These are phyloP conservation scores for Chrysaora quinquecirrha DNA, from an alignment of 30 jellyfish, hydroid and myxozoan genomes.

Conservation along the genomic window DNA sequence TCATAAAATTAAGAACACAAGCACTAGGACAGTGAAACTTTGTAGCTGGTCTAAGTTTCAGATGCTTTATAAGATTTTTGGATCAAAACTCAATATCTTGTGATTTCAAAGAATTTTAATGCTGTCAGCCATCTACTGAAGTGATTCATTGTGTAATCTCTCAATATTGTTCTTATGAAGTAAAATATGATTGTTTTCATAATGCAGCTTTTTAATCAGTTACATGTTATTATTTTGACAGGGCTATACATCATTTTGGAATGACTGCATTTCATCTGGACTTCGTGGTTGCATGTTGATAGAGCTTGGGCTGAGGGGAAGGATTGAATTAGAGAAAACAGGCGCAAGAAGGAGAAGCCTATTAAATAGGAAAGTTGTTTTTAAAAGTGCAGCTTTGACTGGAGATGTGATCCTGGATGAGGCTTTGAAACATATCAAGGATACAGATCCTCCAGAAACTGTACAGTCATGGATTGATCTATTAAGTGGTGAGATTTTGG, in stretches of 20 bases:
- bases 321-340: slow-evolving; percentile 92
- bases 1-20: too few species aligned
- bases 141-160: too few species aligned
- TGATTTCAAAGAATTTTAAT: too few species aligned
- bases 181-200: too few species aligned
- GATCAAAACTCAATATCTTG: too few species aligned
- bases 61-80: too few species aligned
- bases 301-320: slow-evolving; percentile 96
- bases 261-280: slow-evolving; percentile 98
- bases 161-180: too few species aligned
- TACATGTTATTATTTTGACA: slow-evolving; percentile 13
- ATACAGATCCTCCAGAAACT: slow-evolving; percentile 93
- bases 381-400: slow-evolving; percentile 89
- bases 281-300: slow-evolving; percentile 95
- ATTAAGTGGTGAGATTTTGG: slow-evolving; percentile 89
- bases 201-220: too few species aligned
- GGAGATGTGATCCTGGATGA: slow-evolving; percentile 99
- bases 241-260: slow-evolving; percentile 99
- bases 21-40: too few species aligned
- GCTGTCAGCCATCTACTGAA: too few species aligned
- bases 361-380: slow-evolving; percentile 83
- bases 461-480: slow-evolving; percentile 93
- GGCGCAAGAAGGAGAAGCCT: slow-evolving; percentile 89
- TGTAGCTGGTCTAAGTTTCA: too few species aligned
- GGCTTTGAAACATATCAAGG: slow-evolving; percentile 87